Conservation (phyloP, 2,888 invertebrate genomes). For the Dolichopus griseipennis region DNA sequence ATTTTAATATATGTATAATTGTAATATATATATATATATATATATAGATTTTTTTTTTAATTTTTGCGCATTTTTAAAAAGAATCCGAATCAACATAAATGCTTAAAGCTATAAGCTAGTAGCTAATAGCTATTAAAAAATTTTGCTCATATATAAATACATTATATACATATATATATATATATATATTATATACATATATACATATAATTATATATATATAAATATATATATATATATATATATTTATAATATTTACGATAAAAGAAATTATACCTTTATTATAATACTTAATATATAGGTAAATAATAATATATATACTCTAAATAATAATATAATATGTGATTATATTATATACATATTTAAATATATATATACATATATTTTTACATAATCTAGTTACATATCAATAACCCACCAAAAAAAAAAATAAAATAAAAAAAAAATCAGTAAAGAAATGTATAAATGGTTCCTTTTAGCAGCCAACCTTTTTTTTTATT, state of each 20-base stretch:
- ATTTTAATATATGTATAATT: too few relatives aligned
- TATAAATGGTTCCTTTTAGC: neutral
- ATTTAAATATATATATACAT: neutral
- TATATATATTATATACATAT: neutral
- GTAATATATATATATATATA: too few relatives aligned
- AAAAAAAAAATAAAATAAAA: neutral
- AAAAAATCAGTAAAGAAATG: neutral
- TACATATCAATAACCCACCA: conserved; percentile 3
- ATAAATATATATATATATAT: too few relatives aligned
- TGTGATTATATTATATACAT: neutral
- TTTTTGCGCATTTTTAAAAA: neutral
- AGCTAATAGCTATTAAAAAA: neutral
- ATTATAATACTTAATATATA: too few relatives aligned
- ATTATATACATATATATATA: neutral
- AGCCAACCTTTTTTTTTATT: neutral
- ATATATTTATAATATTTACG: neutral
- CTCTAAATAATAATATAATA: neutral
- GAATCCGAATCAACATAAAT: neutral
- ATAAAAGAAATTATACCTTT: too few relatives aligned
- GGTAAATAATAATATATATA: too few relatives aligned
- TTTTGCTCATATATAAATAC: neutral
- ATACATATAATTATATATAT: neutral
- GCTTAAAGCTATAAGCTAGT: neutral
- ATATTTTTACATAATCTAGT: neutral
- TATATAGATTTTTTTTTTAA: neutral